Evolutionary conservation across 2,113 vertebrate species (phyloP), one percentile per base, ranked within the genome.

Genomic region (Neolamprologus cancellatus): DNA sequence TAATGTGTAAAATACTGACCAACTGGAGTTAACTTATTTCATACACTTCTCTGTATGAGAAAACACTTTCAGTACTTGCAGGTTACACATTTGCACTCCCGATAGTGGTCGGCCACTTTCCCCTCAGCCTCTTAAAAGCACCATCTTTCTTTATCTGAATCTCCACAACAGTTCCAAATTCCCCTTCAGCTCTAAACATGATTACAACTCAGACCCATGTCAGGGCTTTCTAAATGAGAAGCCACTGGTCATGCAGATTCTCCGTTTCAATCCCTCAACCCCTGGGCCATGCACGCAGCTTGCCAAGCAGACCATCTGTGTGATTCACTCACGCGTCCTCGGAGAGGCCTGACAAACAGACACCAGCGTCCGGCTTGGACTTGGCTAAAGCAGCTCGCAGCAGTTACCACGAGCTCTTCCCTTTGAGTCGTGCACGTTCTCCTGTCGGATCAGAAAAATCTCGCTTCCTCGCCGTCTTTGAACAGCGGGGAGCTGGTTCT

Each of bases 241-340:
- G 28, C 41, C 78, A 78, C 50, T 32, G 15, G 28, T 87, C 81
- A 59, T 41, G 25, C 74, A 76, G 86, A 53, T 17, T 86, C 71
- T 84, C 76, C 52, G 9, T 78, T 87, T 46, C 79, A 78, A 34
- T 85, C 32, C 76, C 76, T 83, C 69, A 23, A 8, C 78, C 76
- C 44, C 44, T 18, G 48, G 50, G 50, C 76, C 48, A 46, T 23
- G 50, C 54, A 34, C 6, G 15, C 17, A 11, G 50, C 71, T 54
- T 41, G 74, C 34, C 69, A 54, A 5, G 57, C 53, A 44, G 64
- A 54, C 91, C 88, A 92, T 92, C 93, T 89, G 89, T 83, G 84
- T 48, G n/a, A 23, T 13, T 88, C 50, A 59, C 53, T 85, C 82
- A 41, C 46, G 50, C n/a, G n/a, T 84, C 90, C 80, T 82, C 80